Evolutionary conservation across 2,888 invertebrate species (phyloP), one percentile per base, ranked within the genome.

Genomic region (Pemphredon lugubris): DNA sequence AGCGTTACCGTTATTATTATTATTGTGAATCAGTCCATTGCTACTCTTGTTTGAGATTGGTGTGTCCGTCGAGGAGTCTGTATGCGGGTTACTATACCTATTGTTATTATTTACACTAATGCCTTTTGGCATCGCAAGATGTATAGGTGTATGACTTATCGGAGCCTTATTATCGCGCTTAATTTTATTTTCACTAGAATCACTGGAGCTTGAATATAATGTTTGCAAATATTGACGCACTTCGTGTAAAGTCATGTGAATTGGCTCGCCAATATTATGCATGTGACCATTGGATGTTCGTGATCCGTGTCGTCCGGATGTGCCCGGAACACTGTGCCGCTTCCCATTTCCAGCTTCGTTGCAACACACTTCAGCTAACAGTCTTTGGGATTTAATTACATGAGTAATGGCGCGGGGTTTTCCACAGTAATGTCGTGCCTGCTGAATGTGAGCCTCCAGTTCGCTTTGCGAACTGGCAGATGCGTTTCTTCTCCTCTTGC

Each of bases 191-290:
- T 92, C 92, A 50, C 91, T 92, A 26, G 94, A 94, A 84, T 94
- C 94, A 83, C 94, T 94, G 47, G 94, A 94, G 88, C 94, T 94
- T 32, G 95, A 95, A 88, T 96, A 96, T 42, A 96, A 91, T 5
- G 95, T 95, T 78, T 96, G 95, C 83, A 96, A 92, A 88, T 96
- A 96, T 84, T 95, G 95, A 74, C 96, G 93, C 86, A 96, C 96
- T 90, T 96, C 96, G 81, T 95, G 94, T 63, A 96, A 90, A 7
- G 96, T 96, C 93, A 96, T 94, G 88, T 96, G 96, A 73, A 96
- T 93, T 1, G 94, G 94, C 87, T 96, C 96, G 1, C 92, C 92
- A 59, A 92, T 92, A 51, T 92, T 92, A 71, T 93, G 93, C 13
- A 91, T 90, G 75, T 89, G 91, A 75, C 91, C 92, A 73, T 91